Base-by-base conservation (phyloP, 2,113 vertebrate species). In the Psittacula cyanocephala region DNA sequence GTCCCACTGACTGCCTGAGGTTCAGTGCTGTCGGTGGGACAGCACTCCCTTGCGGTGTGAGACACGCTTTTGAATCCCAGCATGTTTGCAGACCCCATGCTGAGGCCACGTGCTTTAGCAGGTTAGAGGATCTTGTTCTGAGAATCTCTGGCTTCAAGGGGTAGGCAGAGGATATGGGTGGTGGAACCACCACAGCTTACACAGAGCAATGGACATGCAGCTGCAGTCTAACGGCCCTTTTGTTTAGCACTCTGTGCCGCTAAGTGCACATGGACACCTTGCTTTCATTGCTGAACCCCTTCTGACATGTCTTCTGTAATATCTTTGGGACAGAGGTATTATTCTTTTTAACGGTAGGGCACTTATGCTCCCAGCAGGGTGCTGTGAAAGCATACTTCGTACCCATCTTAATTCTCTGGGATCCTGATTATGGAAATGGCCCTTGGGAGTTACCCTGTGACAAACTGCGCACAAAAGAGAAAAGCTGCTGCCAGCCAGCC, bases 201-300 rank as follows among this genome's bases (percentile, higher is more conserved):
- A 39, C n/a, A 37, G 55, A 55, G 57, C 47, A 27, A 7, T 64
- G 69, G 25, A 85, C 60, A 8, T 64, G 39, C 70, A 55, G 57
- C 44, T 71, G 62, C 24, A 13, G 70, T 84, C 11, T 71, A 25
- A 15, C 8, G 2, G 29, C 27, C 80, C 13, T 65, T 49, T 50
- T 1, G 0, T 72, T 25, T 44, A 17, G n/a, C 35, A 3, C 14
- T 29, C n/a, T 0, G 0, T 65, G 63, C 65, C 60, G 53, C 37
- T 23, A 7, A 33, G n/a, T 19, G 35, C 25, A 24, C 12, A 11
- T 13, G 7, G 11, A 20, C 1, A 2, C 47, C 7, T 44, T 47
- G 22, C 35, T 71, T 70, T 88, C 50, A 8, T 16, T 67, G 46
- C 74, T 68, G 55, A 43, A 15, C 14, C 41, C 59, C 29, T 87